These are phyloP conservation scores for Apostichopus japonicus DNA, from an alignment of 35 echinoderm and acorn worm genomes.

Conservation along the genomic window DNA sequence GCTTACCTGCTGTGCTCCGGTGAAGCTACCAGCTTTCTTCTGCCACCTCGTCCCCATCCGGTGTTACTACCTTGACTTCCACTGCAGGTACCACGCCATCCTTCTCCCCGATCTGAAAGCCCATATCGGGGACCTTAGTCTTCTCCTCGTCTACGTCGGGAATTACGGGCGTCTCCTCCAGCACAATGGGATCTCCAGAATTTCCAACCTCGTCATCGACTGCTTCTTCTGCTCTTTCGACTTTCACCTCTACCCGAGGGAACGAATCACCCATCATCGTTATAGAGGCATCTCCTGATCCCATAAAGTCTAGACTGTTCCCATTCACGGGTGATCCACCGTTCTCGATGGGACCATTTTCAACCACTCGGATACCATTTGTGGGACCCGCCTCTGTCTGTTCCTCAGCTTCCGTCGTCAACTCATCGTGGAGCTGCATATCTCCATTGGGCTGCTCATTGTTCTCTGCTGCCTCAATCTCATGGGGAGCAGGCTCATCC, in stretches of 20 bases:
- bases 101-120: constrained; percentile 38
- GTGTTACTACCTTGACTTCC: not conserved
- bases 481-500: not conserved
- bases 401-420: not conserved
- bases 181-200: not conserved
- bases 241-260: constrained; percentile 26
- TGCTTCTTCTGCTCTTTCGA: constrained; percentile 24
- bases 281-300: constrained; percentile 40
- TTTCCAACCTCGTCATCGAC: constrained; percentile 11
- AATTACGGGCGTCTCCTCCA: constrained; percentile 17
- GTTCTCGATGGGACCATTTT: constrained; percentile 25
- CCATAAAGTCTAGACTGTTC: not conserved
- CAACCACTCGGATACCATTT: not conserved
- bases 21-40: constrained; percentile 17
- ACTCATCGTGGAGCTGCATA: not conserved
- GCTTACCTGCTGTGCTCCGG: not conserved
- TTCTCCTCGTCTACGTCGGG: constrained; percentile 20
- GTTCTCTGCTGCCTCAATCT: not conserved
- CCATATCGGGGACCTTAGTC: constrained; percentile 26
- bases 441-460: not conserved
- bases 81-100: constrained; percentile 9
- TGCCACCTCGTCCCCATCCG: not conserved
- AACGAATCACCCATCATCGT: not conserved
- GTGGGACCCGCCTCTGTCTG: not conserved
- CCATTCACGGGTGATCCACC: not conserved